Evolutionary conservation across 2,797 vertebrate genomes (phyloP), one percentile per base, ranked within the genome.

Genomic region (Ctenopoma kingsleyae): DNA sequence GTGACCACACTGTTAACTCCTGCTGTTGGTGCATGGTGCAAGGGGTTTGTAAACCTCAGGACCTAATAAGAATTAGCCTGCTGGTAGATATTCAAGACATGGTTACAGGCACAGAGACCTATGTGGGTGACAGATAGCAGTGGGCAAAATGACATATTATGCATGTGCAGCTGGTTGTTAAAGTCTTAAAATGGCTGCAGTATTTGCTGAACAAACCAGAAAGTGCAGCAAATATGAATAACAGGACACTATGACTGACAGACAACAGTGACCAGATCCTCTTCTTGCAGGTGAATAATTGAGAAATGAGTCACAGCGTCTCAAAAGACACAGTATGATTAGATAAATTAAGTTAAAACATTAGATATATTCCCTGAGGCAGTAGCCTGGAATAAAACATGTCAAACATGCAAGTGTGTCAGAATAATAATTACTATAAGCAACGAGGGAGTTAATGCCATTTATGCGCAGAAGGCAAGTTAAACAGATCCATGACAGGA

Each of bases 401-500:
- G 62, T 30, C 22, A 78, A 67, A 67, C 60, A 57, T 53, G 19
- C 19, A 74, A 65, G 25, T 66, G 55, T 53, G 62, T 49, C 73
- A 61, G 61, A 76, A 81, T 75, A 76, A 78, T 48, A 57, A 64
- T 51, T 64, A 70, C 36, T 52, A 52, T 60, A 66, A 32, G 69
- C 80, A 55, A 58, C 57, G 35, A 67, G 80, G 53, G 59, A 64
- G 66, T 81, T 77, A 70, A 59, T 58, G 60, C 77, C 75, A 5
- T n/a, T 46, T 67, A 11, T 81, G 83, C 66, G 84, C 55, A 81
- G 67, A 76, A 75, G 76, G 77, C 74, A 87, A 82, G 79, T 91
- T 78, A 89, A 90, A 92, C 88, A 83, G 84, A 88, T 88, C 87
- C 80, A 90, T 89, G 89, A 86, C 81, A 92, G 88, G 93, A 93